These are phyloP conservation scores for Nomia melanderi DNA, from an alignment of 1,140 invertebrate genomes.

Conservation along the genomic window DNA sequence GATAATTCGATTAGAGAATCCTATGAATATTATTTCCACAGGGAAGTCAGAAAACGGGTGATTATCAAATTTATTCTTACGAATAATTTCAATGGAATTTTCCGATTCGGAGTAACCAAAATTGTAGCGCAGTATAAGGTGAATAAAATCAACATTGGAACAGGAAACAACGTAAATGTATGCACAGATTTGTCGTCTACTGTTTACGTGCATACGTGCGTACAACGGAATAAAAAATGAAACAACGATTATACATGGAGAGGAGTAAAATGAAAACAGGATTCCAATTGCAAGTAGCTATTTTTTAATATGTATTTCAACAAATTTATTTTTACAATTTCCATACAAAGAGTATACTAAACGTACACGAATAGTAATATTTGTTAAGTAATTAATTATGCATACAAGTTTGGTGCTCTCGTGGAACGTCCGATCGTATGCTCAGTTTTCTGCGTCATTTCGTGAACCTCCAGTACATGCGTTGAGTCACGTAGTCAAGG, in stretches of 20 bases:
- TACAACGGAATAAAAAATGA: neutral
- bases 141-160: neutral
- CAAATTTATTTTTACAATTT: no score
- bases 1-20: neutral
- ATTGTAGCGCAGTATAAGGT: neutral
- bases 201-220: neutral
- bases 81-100: neutral
- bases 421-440: neutral
- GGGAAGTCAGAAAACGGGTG: neutral
- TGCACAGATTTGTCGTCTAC: neutral
- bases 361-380: neutral
- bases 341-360: neutral
- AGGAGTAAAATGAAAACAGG: neutral
- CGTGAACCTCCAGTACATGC: neutral
- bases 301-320: no score
- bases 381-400: no score
- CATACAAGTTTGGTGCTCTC: neutral
- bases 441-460: neutral
- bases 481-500: constrained; percentile 28
- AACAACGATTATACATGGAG: no score
- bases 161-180: neutral
- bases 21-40: neutral
- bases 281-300: no score
- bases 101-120: neutral
- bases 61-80: neutral